Percentiles rank a stretch among this genome's conserved stretches.
These are phyloP conservation scores for Gallinago nigripennis DNA, from an alignment of 2,797 vertebrate species.

Conservation along the genomic window DNA sequence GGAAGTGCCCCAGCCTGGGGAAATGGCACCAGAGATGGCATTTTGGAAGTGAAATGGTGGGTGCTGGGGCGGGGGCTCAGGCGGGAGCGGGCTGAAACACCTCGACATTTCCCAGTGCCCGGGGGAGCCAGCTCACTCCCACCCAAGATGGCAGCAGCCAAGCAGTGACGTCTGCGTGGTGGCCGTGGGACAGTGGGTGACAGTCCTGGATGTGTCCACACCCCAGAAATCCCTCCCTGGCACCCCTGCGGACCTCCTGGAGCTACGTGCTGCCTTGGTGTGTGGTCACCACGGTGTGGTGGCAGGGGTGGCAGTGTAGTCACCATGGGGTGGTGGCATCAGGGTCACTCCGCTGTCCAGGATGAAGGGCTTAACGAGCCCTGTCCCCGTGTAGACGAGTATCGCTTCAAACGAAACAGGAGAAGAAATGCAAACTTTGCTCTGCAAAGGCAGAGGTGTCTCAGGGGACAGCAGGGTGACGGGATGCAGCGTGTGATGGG, in stretches of 20 bases:
- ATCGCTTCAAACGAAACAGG: background rate
- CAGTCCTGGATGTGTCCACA: background rate
- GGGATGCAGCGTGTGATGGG: background rate
- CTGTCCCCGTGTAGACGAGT: background rate
- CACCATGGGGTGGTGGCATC: background rate
- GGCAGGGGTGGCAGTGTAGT: background rate
- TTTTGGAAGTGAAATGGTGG: too few species aligned
- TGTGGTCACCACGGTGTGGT: background rate
- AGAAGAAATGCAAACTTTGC: background rate
- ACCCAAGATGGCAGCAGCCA: background rate
- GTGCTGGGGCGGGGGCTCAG: background rate
- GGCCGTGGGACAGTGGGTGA: background rate
- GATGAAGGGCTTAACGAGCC: too few species aligned
- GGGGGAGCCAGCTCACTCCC: background rate
- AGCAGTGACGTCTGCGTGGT: background rate
- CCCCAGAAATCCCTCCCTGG: background rate
- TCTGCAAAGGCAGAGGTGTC: background rate
- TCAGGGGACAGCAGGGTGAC: background rate
- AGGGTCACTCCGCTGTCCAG: background rate
- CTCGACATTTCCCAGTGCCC: rapidly evolving
- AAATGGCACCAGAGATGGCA: too few species aligned
- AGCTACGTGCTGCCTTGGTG: background rate
- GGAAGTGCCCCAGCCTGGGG: too few species aligned
- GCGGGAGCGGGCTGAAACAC: rapidly evolving
- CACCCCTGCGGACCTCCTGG: rapidly evolving